Evolutionary conservation across 2,888 invertebrate genomes (phyloP), one percentile per base, ranked within the genome.

Genomic region (Lasius fuliginosus): DNA sequence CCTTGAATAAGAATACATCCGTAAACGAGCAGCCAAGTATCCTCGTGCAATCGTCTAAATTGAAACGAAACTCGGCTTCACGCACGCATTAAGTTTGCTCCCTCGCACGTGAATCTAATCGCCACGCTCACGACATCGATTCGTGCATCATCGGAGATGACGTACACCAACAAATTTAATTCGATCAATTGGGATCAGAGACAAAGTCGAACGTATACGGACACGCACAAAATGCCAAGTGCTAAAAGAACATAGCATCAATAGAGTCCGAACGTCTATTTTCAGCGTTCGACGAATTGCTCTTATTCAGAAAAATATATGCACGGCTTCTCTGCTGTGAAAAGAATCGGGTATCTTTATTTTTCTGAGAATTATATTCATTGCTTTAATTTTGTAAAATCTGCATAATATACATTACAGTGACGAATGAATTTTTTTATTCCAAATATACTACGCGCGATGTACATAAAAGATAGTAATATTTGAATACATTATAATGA

Each of bases 61-160:
- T 89, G 82, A 85, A 87, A 68, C 53, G 77, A 75, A 65, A 68
- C 75, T 69, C 83, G 64, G 65, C 77, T 68, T 76, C 68, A 27
- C 75, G 68, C 67, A 33, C 79, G 68, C 71, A 83, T 53, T 73
- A 62, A 67, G 64, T 83, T 53, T 79, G 75, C 81, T 84, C 53
- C 53, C 81, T 75, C 79, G 76, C 87, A 82, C 84, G 85, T 86
- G 83, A 83, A 90, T 79, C 79, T 82, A 85, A 89, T 88, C 76
- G 49, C 64, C 65, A 42, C 18, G 33, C 27, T 74, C 69, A 85
- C 82, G 74, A 79, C 49, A 82, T 79, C 27, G 56, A 69, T 33
- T 42, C 84, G 77, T 86, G 84, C 58, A 64, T 71, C 60, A 46
- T 62, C 33, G 23, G 15, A 56, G 68, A 58, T 64, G 84, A 86